A percentile compares a stretch with the other conserved stretches of the same genome.
phyloP scores from a whole-genome alignment of 2,888 invertebrate genomes.

The Philaethria dido region DNA sequence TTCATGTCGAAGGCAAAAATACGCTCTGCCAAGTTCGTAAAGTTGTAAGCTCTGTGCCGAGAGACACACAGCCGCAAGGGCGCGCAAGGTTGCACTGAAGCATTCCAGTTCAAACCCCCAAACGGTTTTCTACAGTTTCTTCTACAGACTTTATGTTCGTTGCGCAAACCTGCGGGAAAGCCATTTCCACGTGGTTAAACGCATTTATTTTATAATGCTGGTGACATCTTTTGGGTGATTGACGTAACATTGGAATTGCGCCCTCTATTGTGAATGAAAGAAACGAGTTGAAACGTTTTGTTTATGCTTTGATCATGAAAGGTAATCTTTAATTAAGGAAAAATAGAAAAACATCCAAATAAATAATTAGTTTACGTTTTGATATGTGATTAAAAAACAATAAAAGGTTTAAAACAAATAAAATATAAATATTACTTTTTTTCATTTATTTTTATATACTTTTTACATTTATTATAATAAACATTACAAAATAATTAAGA shows the following conservation, averaged over 20 bases:
- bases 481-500: too few relatives aligned
- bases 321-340: neutral
- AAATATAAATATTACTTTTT: too few relatives aligned
- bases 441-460: too few relatives aligned
- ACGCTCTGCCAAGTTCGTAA: slow-evolving; percentile 55
- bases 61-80: slow-evolving; percentile 55
- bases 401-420: too few relatives aligned
- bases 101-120: slow-evolving; percentile 58
- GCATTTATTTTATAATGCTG: slow-evolving; percentile 46
- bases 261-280: slow-evolving; percentile 44
- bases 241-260: slow-evolving; percentile 25
- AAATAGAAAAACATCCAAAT: too few relatives aligned
- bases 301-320: neutral
- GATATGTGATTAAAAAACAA: too few relatives aligned
- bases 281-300: neutral
- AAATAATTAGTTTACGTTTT: too few relatives aligned
- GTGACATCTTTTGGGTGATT: slow-evolving; percentile 55
- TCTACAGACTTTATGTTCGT: slow-evolving; percentile 60
- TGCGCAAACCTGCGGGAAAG: slow-evolving; percentile 74
- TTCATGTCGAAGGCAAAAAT: slow-evolving; percentile 19
- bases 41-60: slow-evolving; percentile 50
- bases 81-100: slow-evolving; percentile 70
- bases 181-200: slow-evolving; percentile 63
- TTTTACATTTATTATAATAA: too few relatives aligned
- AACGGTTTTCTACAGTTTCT: slow-evolving; percentile 67